Conservation (phyloP, 2,888 invertebrate species). For the Ashinkailepas kermadecensis region DNA sequence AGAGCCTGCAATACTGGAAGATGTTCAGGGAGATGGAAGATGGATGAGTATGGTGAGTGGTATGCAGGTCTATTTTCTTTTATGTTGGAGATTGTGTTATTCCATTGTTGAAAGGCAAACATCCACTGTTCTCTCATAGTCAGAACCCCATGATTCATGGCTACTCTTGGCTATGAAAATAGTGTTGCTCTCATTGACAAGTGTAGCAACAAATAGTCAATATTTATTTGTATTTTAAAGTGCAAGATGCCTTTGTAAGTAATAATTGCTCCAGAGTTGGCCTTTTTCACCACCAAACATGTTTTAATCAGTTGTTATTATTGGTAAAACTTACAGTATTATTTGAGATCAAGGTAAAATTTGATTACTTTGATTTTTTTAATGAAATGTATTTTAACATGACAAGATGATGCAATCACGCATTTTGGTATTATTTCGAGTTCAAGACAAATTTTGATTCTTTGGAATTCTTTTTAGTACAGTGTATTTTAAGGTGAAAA, state of each 20-base stretch:
- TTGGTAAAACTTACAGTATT: neutral
- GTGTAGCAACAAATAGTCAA: neutral
- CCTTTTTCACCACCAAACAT: too few relatives aligned
- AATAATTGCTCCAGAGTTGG: too few relatives aligned
- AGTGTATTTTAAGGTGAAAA: too few relatives aligned
- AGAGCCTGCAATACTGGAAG: slow-evolving; percentile 60
- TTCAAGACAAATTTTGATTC: too few relatives aligned
- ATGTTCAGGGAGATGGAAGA: slow-evolving; percentile 73
- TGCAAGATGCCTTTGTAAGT: neutral
- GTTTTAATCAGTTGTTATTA: neutral
- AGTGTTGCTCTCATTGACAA: neutral
- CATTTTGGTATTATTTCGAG: neutral
- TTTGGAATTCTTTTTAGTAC: too few relatives aligned
- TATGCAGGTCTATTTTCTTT: neutral
- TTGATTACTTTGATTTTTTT: neutral
- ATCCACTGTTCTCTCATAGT: too few relatives aligned
- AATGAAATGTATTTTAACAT: neutral
- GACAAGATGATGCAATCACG: neutral
- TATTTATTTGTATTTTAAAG: neutral
- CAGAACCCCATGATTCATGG: neutral
- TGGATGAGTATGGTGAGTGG: slow-evolving; percentile 69
- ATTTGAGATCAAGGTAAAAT: neutral
- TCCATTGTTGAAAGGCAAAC: too few relatives aligned
- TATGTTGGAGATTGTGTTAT: neutral
- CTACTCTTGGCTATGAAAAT: neutral